Evolutionary conservation across 2,113 vertebrate genomes (phyloP).

Genomic region (Steatornis caripensis): DNA sequence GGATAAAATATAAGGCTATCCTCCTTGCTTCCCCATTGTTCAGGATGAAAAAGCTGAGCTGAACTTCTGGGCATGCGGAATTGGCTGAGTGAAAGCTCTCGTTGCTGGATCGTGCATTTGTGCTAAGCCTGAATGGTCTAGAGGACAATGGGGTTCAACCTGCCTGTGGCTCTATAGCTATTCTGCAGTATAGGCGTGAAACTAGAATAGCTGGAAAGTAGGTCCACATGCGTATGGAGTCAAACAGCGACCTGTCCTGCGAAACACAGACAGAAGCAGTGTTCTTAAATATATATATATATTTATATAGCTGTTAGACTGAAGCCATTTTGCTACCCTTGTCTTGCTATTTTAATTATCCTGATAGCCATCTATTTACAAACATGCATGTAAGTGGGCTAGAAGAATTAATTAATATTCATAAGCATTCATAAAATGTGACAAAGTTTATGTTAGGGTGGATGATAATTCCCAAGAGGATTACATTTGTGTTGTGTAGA

Average conservation of each 20-base stretch:
- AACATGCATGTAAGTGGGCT: neutral
- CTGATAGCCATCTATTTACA: neutral
- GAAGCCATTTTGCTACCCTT: constrained; percentile 25
- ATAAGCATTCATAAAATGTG: neutral
- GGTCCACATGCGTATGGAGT: neutral
- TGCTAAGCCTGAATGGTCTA: constrained; percentile 10
- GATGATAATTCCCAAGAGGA: neutral
- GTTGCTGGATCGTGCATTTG: neutral
- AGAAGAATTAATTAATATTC: constrained; percentile 1
- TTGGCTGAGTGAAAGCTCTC: constrained; percentile 19
- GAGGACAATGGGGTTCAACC: constrained; percentile 45
- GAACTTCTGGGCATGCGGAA: constrained; percentile 35
- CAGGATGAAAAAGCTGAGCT: constrained; percentile 49
- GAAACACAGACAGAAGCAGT: neutral
- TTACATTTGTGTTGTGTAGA: neutral
- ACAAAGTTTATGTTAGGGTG: neutral
- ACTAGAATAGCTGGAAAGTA: constrained; percentile 24
- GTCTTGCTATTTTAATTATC: neutral
- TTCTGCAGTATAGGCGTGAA: constrained; percentile 6
- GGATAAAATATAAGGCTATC: constrained; percentile 45
- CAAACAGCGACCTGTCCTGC: neutral
- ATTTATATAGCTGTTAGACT: neutral
- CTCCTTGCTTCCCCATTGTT: constrained; percentile 42
- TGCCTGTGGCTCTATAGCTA: constrained; percentile 26
- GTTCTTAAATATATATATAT: neutral